A percentile compares a stretch with the other conserved stretches of the same genome.
Conservation (phyloP, 2,888 invertebrate genomes). For the Synanthedon vespiformis region DNA sequence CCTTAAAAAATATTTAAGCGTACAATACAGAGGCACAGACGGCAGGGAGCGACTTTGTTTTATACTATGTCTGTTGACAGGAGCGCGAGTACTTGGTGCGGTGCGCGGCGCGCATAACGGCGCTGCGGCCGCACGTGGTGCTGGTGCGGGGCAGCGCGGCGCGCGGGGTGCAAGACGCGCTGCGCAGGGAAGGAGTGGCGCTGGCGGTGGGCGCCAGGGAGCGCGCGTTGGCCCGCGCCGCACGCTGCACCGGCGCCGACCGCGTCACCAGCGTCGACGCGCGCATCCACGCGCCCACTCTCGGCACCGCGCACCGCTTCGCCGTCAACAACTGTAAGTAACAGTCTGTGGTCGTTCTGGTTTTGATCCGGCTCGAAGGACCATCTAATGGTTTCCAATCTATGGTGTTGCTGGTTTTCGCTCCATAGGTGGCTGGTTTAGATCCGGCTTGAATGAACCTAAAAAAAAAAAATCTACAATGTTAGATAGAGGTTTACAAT, state of each 20-base stretch:
- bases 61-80: constrained; percentile 29
- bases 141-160: constrained; percentile 91
- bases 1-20: too few relatives aligned
- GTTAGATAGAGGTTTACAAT: too few relatives aligned
- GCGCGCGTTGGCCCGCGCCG: constrained; percentile 61
- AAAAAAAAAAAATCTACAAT: too few relatives aligned
- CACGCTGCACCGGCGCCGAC: constrained; percentile 86
- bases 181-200: constrained; percentile 80
- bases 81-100: constrained; percentile 89
- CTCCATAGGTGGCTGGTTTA: too few relatives aligned
- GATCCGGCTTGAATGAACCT: too few relatives aligned
- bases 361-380: too few relatives aligned
- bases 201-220: constrained; percentile 86
- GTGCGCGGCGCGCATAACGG: constrained; percentile 86
- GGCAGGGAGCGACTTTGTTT: too few relatives aligned
- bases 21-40: too few relatives aligned
- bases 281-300: constrained; percentile 80
- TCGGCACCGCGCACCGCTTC: constrained; percentile 88
- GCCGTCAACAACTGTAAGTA: constrained; percentile 72
- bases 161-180: constrained; percentile 87
- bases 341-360: not conserved
- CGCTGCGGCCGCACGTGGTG: constrained; percentile 87
- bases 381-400: too few relatives aligned
- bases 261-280: constrained; percentile 90
- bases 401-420: too few relatives aligned